Evolutionary conservation across 2,113 vertebrate genomes (phyloP), one percentile per base, ranked within the genome.

Genomic region (Mormoops blainvillei): DNA sequence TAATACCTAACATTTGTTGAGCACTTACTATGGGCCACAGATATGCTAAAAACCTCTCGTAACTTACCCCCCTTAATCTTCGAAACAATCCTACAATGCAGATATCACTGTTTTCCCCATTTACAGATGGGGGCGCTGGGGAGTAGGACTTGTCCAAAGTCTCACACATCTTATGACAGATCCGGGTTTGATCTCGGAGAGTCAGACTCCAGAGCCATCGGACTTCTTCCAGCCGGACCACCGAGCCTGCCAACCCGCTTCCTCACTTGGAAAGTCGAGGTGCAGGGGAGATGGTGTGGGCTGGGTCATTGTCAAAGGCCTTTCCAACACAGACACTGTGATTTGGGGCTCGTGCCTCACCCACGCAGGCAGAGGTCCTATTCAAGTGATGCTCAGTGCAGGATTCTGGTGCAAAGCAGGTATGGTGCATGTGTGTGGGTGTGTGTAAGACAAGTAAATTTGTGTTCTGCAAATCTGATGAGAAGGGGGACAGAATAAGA

Each of bases 81-180:
- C 41, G 31, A 10, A 48, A 65, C 36, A 38, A 1, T 31, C 82
- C 12, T 28, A 0, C 2, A 24, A 19, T 3, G 0, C 2, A 41
- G 71, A 16, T 22, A 2, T 71, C 13, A 0, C 41, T 63, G 24
- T 67, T 19, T 7, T 48, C 20, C 36, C 58, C 15, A 1, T 9
- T 43, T 50, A 41, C 33, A 56, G 63, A 14, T 14, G 26, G 33
- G 61, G 73, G 36, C 41, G 4, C 14, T 8, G 50, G n/a, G 36
- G 50, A 28, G 36, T 7, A 24, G 48, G 71, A 16, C 70, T 70
- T 48, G 5, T 38, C 36, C 77, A 50, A 13, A 70, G 36, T 41
- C 63, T 26, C 48, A 20, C 13, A 4, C 15, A 11, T 7, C 4
- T 14, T 16, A 33, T 33, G 45, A 52, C 50, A 54, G 43, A 22